Evolutionary conservation across 1,140 invertebrate genomes (phyloP), one percentile per base, ranked within the genome.

Genomic region (Lutraria rhynchaena): DNA sequence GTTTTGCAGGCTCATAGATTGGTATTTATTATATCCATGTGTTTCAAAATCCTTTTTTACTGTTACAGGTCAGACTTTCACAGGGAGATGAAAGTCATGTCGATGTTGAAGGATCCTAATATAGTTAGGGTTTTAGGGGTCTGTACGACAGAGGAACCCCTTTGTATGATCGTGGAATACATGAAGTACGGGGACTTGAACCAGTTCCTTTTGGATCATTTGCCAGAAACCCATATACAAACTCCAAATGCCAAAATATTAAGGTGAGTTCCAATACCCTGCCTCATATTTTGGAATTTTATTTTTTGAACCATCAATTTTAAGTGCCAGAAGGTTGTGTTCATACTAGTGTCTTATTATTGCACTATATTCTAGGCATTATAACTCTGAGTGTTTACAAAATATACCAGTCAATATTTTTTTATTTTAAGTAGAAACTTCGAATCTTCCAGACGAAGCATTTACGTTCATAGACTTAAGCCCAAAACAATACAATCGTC

Each of bases 161-260:
- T 95, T 22, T 97, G 96, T 87, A 96, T 98, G 78, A 94, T 98
- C 4, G 95, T 98, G 88, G 97, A 98, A 91, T 98, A 98, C 92
- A 93, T 97, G 86, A 96, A 97, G 86, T 95, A 96, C 83, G 97
- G 97, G 4, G 97, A 98, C 92, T 94, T 98, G 58, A 96, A 96
- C 91, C 96, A 97, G 90, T 97, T 97, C 90, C 93, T 98, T 3
- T 96, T 98, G 83, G 94, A 95, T n/a, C 95, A 97, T 90, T 83
- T 89, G 29, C 86, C 90, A 15, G 92, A 92, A 55, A 81, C 78
- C 13, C 84, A 85, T 29, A 78, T 87, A 15, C 76, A 77, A 37
- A 86, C 83, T 29, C 74, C 86, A 33, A 86, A 87, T 67, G 85
- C 81, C 53, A 91, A 90, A 69, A 89, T 87, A 22, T 84, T 92